Conservation (phyloP, 2,113 vertebrate species). For the Cariama cristata region DNA sequence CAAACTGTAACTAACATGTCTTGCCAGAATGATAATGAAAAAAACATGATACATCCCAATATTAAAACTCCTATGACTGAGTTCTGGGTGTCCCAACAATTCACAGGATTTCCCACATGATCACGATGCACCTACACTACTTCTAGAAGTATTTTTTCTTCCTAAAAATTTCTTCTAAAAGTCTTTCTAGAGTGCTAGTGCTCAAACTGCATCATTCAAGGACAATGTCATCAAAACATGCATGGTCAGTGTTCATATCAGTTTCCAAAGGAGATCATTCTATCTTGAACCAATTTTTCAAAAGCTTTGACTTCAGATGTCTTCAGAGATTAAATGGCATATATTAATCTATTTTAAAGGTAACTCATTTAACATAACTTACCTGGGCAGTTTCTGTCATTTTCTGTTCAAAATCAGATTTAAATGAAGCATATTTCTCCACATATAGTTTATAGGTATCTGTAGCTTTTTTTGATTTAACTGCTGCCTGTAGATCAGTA, state of each 20-base stretch:
- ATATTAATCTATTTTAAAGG: neutral
- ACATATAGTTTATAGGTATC: conserved; percentile 92
- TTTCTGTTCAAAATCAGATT: conserved; percentile 96
- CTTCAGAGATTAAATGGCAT: neutral
- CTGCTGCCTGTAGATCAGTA: conserved; percentile 83
- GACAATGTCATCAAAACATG: neutral
- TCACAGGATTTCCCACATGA: neutral
- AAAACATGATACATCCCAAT: neutral
- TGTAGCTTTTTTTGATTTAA: conserved; percentile 97
- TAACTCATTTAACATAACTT: conserved; percentile 27
- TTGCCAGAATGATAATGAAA: neutral
- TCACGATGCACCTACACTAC: neutral
- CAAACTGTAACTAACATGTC: neutral
- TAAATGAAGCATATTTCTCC: conserved; percentile 93
- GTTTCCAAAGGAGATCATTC: neutral
- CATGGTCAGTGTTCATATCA: neutral
- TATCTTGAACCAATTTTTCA: neutral
- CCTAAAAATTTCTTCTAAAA: neutral
- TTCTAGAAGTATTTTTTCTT: neutral
- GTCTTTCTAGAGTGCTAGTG: neutral
- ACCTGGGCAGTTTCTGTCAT: conserved; percentile 97
- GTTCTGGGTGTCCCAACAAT: neutral
- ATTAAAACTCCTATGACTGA: neutral
- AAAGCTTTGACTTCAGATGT: neutral
- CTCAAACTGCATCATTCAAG: neutral